Base-by-base conservation (phyloP, 2,888 invertebrate genomes). In the Caradrina clavipalpis region DNA sequence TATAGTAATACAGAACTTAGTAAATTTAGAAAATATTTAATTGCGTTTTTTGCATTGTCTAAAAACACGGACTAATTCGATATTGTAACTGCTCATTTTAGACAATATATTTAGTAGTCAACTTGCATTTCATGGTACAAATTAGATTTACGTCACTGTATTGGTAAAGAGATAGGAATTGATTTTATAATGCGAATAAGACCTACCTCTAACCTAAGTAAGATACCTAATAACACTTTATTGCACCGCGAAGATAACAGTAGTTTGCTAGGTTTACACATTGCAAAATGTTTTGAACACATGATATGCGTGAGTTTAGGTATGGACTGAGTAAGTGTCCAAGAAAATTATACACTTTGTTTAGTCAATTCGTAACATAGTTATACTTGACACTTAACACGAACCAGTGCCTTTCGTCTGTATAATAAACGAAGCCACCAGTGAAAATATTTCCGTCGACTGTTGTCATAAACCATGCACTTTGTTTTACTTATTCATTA, bases 381-480 rank as follows among this genome's bases (percentile, higher is more conserved):
- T 74, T 72, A 72, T 75, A 78, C 59, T 68, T 78, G 63, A 84
- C 60, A 55, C 63, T 60, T 63, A 70, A 82, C 68, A 69, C 61
- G 59, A 72, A 69, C 31, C 80, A 83, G 83, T 83, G 83, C 83
- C 85, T 83, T 83, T 82, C 61, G 72, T 76, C 70, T 65, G 56
- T 68, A 64, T 55, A 55, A 39, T 67, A 60, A 85, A 69, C 65
- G 59, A 77, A 81, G 55, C 65, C 65, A 77, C 75, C 69, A 81
- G 78, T 77, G 66, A 62, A 78, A 70, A 66, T 47, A 65, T 67
- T 51, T 73, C 75, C 68, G 67, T 74, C 80, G 82, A 81, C 91
- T 91, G 85, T 92, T 94, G 94, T 94, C 94, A 93, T 94, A 90
- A 93, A 91, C 92, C 77, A 88, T 89, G 92, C 92, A 91, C 91